These are phyloP conservation scores for Tachycineta bicolor DNA, from an alignment of 2,113 vertebrate species.

Conservation along the genomic window DNA sequence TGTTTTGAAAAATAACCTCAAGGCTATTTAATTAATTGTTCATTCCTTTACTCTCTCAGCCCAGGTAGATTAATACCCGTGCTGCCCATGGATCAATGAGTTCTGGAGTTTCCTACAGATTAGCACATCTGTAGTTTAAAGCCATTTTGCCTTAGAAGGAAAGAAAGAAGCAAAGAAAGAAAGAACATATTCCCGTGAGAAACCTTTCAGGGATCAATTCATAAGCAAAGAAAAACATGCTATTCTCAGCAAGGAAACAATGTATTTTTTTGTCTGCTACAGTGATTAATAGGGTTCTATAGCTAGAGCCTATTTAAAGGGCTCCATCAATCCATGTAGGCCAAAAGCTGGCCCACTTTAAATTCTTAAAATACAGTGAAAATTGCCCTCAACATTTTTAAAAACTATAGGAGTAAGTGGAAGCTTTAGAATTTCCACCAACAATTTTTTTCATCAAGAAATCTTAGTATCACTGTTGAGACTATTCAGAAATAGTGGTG, in stretches of 20 bases:
- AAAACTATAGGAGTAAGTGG: neutral
- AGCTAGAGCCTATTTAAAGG: constrained; percentile 57
- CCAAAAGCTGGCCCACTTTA: constrained; percentile 53
- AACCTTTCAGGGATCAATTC: constrained; percentile 69
- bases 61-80: constrained; percentile 66
- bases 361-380: neutral
- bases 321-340: constrained; percentile 41
- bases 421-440: neutral
- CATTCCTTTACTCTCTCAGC: constrained; percentile 55
- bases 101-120: constrained; percentile 63
- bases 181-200: constrained; percentile 40
- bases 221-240: constrained; percentile 72
- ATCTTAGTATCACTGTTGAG: neutral
- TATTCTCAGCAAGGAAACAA: constrained; percentile 73
- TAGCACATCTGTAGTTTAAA: constrained; percentile 71
- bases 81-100: constrained; percentile 67
- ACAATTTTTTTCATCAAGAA: neutral
- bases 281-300: constrained; percentile 60
- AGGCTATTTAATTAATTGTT: constrained; percentile 72
- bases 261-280: constrained; percentile 54
- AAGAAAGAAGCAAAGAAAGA: neutral
- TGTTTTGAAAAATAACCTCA: constrained; percentile 69
- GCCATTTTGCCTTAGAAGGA: constrained; percentile 43
- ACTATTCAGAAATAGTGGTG: neutral
- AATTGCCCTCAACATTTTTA: neutral